Base-by-base conservation (phyloP, 2,888 invertebrate species). In the Drosophila mayaguana region DNA sequence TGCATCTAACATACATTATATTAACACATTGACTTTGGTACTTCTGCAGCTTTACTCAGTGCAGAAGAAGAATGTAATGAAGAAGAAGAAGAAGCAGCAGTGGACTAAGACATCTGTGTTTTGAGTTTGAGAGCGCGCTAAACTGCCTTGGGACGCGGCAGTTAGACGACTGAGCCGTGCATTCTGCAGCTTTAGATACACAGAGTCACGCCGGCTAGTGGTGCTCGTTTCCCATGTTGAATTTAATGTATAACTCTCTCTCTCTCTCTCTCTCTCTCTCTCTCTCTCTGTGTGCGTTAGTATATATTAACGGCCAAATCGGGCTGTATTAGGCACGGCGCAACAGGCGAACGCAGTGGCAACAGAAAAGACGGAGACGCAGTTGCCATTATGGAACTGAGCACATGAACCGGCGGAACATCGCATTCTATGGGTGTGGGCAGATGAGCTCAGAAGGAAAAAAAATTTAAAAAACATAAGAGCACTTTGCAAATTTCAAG, bases 111-210 rank as follows among this genome's bases (percentile, higher is more conserved):
- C 46, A 16, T 28, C 32, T 12, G 50, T 20, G 7, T 8, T 57
- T 62, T 60, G 59, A 46, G 22, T 54, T 64, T 56, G 64, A 50
- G 40, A 85, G 86, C 90, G 83, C 87, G 83, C 91, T 88, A 91
- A 92, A 93, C 93, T 92, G 92, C 90, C 91, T 91, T 90, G 86
- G 92, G 89, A 90, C 92, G 91, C 92, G 92, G 91, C 92, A 92
- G 92, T 90, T 89, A 91, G 87, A 91, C 91, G 92, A 93, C 93
- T 93, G 92, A 93, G 82, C 77, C 83, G 80, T 82, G 83, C 78
- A 85, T 78, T 72, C 78, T 90, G 81, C 80, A 85, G 74, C 78
- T 74, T 83, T 87, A 80, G 81, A 89, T 78, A 77, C 81, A 79
- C 85, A 85, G 78, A 83, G 79, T 89, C 90, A 72, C 70, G 76